These are phyloP conservation scores for Callocephalon fimbriatum DNA, from an alignment of 2,113 vertebrate species.

Conservation along the genomic window DNA sequence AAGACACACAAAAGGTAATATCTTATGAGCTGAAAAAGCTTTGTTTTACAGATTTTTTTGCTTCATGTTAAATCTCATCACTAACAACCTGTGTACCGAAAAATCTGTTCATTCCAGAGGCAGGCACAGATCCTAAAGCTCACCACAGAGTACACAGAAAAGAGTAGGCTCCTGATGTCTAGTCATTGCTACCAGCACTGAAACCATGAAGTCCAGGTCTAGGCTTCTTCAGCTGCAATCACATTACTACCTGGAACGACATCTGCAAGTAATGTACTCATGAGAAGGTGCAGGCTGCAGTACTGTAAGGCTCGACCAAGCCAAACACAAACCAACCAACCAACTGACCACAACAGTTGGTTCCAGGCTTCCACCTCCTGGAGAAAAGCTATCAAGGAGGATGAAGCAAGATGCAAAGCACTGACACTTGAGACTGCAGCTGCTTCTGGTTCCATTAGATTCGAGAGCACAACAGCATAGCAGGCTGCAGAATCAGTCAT, in stretches of 20 bases:
- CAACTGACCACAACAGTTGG: background rate
- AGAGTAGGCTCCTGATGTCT: background rate
- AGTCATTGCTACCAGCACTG: background rate
- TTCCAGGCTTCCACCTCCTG: background rate
- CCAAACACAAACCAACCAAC: background rate
- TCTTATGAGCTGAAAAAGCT: background rate
- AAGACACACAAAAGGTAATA: background rate
- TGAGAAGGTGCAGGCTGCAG: background rate
- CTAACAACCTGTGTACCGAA: background rate
- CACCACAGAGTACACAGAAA: background rate
- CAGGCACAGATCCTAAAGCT: background rate
- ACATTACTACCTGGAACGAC: background rate
- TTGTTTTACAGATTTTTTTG: background rate
- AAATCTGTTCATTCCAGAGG: background rate
- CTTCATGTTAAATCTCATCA: background rate
- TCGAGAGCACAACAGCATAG: background rate
- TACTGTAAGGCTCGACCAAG: background rate
- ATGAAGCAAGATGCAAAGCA: background rate
- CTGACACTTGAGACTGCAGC: background rate
- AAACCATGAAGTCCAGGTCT: background rate
- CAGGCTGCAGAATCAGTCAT: background rate
- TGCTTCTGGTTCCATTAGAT: background rate
- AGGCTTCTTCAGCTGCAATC: background rate
- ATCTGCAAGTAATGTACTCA: background rate
- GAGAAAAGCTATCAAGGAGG: background rate